These are phyloP conservation scores for Hippocampus barbouri DNA, from an alignment of 2,113 vertebrate genomes.

Conservation along the genomic window DNA sequence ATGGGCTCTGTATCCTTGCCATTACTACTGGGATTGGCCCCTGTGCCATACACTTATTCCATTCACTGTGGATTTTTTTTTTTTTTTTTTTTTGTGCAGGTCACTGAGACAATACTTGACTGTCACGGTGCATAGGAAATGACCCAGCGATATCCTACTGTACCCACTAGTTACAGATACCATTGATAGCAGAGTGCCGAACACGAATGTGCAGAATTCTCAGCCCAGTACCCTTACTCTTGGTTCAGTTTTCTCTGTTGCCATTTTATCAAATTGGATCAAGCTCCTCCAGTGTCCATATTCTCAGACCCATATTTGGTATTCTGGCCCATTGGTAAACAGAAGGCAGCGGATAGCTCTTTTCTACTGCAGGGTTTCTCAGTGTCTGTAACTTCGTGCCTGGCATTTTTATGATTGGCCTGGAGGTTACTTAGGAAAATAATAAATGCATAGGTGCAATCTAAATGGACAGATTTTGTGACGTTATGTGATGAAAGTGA, in stretches of 20 bases:
- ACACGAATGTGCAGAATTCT: not conserved
- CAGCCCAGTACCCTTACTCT: not conserved
- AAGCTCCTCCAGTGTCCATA: not conserved
- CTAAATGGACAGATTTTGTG: no score
- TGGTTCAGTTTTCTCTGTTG: not conserved
- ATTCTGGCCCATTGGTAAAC: not conserved
- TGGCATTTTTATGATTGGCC: no score
- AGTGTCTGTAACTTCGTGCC: no score
- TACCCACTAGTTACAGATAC: not conserved
- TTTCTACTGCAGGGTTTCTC: no score
- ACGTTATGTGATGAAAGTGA: no score
- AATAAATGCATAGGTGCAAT: no score
- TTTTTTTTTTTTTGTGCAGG: not conserved
- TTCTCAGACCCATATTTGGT: not conserved
- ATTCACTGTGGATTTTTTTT: no score
- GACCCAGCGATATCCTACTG: not conserved
- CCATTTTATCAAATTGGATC: not conserved
- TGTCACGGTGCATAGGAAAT: not conserved
- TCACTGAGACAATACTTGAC: not conserved
- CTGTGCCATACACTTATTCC: not conserved
- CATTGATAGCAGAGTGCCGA: not conserved
- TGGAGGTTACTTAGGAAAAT: no score
- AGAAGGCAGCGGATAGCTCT: no score
- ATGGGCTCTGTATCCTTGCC: slow-evolving; percentile 51
- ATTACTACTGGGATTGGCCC: slow-evolving; percentile 32